Base-by-base conservation (phyloP, 2,888 invertebrate genomes). In the Spicauda simplicius region DNA sequence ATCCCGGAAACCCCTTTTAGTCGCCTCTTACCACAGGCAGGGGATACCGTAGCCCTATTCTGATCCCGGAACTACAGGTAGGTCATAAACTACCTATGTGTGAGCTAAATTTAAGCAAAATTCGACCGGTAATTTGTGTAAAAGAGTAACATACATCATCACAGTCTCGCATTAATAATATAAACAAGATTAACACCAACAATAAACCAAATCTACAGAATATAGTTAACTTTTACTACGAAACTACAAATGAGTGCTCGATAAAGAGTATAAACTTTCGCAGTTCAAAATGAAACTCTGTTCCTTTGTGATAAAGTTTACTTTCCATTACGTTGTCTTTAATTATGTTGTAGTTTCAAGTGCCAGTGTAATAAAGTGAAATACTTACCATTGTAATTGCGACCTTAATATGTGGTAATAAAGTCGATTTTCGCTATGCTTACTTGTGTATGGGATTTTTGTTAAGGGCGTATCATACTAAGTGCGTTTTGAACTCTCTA, bases 281-380 rank as follows among this genome's bases (percentile, higher is more conserved):
- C 0, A 0, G 25, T 37, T n/a, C 48, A 50, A 61, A 48, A 50
- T 8, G 55, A 19, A 50, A 56, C 55, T 33, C 50, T 66, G 18
- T 56, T 59, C 10, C 12, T 4, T 25, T 11, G 2, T 3, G 0
- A 12, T 50, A 66, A 19, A 50, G 66, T 37, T 50, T 33, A 55
- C 14, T 48, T 63, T 12, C 16, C n/a, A 20, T 50, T 55, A 48
- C 8, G 0, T n/a, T 16, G n/a, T 33, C 12, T 10, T 50, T 18
- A 61, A 55, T 61, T 60, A 41, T 41, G 45, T 60, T 48, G 37
- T 55, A 66, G 66, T 66, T 66, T 66, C 10, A 59, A 59, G 59
- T 60, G 33, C 59, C 19, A 25, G 54, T 10, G 8, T 48, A 55
- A 45, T 66, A 66, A 66, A 50, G 50, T 66, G 50, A n/a, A 45